Base-by-base conservation (phyloP, 2,113 vertebrate species). In the Enhydra lutris region DNA sequence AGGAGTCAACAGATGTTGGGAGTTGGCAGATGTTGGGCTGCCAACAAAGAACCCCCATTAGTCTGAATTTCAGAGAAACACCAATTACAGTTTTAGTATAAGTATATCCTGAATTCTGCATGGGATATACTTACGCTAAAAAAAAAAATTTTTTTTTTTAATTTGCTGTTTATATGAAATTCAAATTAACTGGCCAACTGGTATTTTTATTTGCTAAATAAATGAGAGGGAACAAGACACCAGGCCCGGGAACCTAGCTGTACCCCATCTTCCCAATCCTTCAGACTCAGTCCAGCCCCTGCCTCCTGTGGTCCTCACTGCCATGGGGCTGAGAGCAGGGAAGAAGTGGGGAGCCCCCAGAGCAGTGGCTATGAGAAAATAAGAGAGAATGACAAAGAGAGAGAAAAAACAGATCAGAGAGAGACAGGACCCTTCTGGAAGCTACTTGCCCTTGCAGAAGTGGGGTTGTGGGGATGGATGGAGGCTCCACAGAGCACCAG, bases 381-480 rank as follows among this genome's bases (percentile, higher is more conserved):
- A 23, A 80, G 73, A 39, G 29, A 24, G 61, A 63, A 12, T 78
- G 61, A 59, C 11, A 31, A 29, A 50, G 23, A 78, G 50, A 39
- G 24, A 69, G 63, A 65, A 24, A 50, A 76, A 47, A 3, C 1
- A 47, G 45, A 42, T 36, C n/a, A 63, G 91, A 76, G 61, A 55
- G 50, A 91, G 36, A 45, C 3, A 2, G 55, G 39, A 17, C 10
- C 57, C 81, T 81, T 47, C 83, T 2, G 26, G 31, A 96, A 82
- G 59, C 39, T 4, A 0, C 57, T n/a, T 36, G 95, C 29, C 21
- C n/a, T 67, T 13, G 11, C 55, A 21, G 47, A 42, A 69, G 6
- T 10, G 18, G 36, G 12, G 17, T 3, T 7, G 2, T 45, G 4
- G 6, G 57, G 63, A 21, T 21, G 8, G 50, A 4, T 0, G 0